Evolutionary conservation across 2,113 vertebrate species (phyloP), one percentile per base, ranked within the genome.

Genomic region (Melanocharis versteri): DNA sequence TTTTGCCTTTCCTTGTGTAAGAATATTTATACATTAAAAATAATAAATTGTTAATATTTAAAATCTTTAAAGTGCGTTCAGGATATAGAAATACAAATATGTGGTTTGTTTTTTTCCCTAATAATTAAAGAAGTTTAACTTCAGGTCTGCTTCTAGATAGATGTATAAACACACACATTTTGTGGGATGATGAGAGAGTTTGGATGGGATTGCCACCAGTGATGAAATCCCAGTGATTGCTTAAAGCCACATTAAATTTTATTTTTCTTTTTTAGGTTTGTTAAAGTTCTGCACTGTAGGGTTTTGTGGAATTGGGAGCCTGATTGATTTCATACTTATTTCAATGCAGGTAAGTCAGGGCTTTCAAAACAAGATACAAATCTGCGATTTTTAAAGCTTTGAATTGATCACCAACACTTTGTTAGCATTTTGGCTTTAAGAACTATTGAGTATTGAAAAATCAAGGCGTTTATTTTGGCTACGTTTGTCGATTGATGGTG

Each of bases 271-370:
- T 92, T 79, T 95, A 99, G 99, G 99, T 82, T 97, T 99, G 94
- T 95, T 99, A 91, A 99, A 99, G 97, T 99, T 99, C 98, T 99
- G 99, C 94, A 99, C 99, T 5, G 99, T 99, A 45, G 99, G 99
- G 9, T 99, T 99, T 98, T 99, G 99, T 98, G 99, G 99, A 91
- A 99, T 99, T 89, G 99, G 99, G 58, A 99, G 99, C 82, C 97
- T 99, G 77, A 99, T 99, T 93, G 99, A 99, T 97, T 99, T 99
- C 97, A 98, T 99, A 94, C 97, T 99, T 91, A 99, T 99, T 97
- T 99, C 99, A 94, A 99, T 99, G 99, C 99, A 99, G 99, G 99
- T 99, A 96, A 98, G 98, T 95, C 80, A 61, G 17, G 64, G 42
- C 37, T 95, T 80, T 95, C 40, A 60, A 75, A 83, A 47, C 27